These are phyloP conservation scores for Tragelaphus scriptus DNA, from an alignment of 2,113 vertebrate species.

Conservation along the genomic window DNA sequence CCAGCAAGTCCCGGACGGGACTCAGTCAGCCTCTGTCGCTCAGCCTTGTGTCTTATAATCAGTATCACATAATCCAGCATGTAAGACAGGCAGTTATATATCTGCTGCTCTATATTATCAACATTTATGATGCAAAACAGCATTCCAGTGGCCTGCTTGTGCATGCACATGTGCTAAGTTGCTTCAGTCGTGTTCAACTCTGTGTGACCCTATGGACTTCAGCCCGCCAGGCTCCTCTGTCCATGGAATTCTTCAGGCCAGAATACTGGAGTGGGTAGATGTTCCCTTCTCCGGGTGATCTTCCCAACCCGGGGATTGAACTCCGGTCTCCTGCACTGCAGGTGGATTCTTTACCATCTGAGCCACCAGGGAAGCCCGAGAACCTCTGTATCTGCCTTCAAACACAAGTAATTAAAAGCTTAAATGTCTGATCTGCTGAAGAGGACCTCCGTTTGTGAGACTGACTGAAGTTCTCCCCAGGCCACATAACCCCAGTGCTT, in stretches of 20 bases:
- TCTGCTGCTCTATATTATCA: not conserved
- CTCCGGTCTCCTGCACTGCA: not conserved
- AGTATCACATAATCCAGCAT: accelerated
- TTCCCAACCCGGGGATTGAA: accelerated
- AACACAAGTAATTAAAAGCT: not conserved
- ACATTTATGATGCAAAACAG: not conserved
- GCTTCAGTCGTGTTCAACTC: not conserved
- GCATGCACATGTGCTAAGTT: not conserved
- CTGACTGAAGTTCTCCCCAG: not conserved
- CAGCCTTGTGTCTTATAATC: not conserved
- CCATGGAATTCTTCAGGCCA: not conserved
- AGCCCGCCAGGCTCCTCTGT: not conserved
- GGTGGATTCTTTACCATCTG: not conserved
- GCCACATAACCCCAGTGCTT: not conserved
- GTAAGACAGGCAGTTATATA: not conserved
- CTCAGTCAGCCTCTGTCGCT: accelerated
- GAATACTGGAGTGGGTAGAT: not conserved
- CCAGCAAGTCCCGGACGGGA: accelerated
- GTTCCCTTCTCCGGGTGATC: not conserved
- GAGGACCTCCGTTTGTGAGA: not conserved
- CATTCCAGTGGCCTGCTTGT: not conserved
- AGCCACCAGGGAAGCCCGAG: not conserved
- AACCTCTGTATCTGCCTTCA: not conserved
- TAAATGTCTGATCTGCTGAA: not conserved
- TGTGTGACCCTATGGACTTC: not conserved